These are phyloP conservation scores for Prunella himalayana DNA, from an alignment of 2,113 vertebrate genomes.

Conservation along the genomic window DNA sequence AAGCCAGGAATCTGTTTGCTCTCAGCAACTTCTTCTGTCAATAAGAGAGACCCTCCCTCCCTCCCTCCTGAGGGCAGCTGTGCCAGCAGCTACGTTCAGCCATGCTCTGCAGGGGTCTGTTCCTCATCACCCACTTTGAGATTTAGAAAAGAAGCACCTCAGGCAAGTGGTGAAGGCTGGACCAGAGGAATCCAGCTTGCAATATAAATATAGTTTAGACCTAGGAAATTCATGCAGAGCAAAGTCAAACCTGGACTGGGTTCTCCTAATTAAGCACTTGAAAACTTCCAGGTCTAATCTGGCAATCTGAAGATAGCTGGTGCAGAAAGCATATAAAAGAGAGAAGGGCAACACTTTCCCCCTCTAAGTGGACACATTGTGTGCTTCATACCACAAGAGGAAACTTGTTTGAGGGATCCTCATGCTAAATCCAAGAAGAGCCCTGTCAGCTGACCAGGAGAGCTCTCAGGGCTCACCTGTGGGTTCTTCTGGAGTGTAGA, in stretches of 20 bases:
- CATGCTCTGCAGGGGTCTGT: not conserved
- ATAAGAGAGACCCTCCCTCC: not conserved
- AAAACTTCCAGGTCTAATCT: not conserved
- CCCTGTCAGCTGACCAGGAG: not conserved
- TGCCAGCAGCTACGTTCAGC: not conserved
- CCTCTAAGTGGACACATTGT: rapidly evolving
- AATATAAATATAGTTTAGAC: not conserved
- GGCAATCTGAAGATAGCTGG: not conserved
- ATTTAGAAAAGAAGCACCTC: not conserved
- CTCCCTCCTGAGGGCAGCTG: not conserved
- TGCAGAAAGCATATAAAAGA: rapidly evolving
- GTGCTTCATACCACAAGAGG: not conserved
- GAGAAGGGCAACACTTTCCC: not conserved
- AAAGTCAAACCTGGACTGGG: not conserved
- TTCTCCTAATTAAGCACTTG: not conserved
- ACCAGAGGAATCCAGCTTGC: not conserved
- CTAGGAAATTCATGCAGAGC: not conserved
- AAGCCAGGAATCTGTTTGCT: not conserved
- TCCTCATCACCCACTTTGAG: not conserved
- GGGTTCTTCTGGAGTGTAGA: not conserved
- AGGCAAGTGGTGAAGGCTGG: not conserved
- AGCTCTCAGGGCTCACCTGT: not conserved
- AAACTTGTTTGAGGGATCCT: not conserved
- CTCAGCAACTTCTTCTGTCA: not conserved
- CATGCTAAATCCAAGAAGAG: not conserved